phyloP scores from a whole-genome alignment of 2,888 invertebrate genomes.

The Drymonia ruficornis region DNA sequence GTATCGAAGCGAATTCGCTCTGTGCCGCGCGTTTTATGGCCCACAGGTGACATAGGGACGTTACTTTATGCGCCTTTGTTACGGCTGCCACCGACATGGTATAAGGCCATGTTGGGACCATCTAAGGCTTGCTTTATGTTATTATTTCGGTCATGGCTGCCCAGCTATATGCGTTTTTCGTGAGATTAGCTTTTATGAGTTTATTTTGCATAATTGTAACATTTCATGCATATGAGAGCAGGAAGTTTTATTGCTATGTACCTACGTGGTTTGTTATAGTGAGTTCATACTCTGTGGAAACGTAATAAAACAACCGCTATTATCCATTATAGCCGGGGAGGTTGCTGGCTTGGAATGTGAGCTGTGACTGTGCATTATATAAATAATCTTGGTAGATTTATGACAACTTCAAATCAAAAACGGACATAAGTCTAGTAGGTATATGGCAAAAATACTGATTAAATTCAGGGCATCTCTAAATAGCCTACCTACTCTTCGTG shows the following conservation, averaged over 20 bases:
- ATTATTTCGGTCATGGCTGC: slow-evolving; percentile 46
- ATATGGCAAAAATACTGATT: too few relatives aligned
- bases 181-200: slow-evolving; percentile 2
- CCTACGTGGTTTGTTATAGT: background rate
- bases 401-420: too few relatives aligned
- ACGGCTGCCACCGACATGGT: slow-evolving; percentile 45
- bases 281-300: background rate
- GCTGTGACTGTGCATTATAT: background rate
- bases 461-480: too few relatives aligned
- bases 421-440: too few relatives aligned
- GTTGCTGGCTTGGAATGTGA: background rate
- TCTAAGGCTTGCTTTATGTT: slow-evolving; percentile 53
- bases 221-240: background rate
- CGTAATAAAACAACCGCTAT: background rate
- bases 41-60: slow-evolving; percentile 27
- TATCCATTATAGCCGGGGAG: background rate
- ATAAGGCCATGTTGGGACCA: slow-evolving; percentile 33
- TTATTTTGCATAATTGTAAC: slow-evolving; percentile 1
- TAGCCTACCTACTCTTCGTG: too few relatives aligned
- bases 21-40: background rate
- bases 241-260: background rate
- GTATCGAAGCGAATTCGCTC: slow-evolving; percentile 7
- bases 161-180: background rate
- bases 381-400: background rate
- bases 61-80: slow-evolving; percentile 53